phyloP scores from a whole-genome alignment of 2,113 vertebrate genomes.

The Petrocephalus zakoni region DNA sequence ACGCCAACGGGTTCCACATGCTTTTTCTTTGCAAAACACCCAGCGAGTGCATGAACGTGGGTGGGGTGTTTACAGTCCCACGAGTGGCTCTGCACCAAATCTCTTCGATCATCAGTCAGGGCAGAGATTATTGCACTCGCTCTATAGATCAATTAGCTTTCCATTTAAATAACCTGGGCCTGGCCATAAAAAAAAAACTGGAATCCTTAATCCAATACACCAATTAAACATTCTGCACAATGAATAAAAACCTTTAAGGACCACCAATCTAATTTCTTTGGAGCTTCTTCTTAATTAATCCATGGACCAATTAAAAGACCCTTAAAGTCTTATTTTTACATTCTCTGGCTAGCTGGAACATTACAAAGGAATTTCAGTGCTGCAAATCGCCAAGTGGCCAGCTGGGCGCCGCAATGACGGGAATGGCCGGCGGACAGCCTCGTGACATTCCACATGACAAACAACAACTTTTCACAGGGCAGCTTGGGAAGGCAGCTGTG shows the following conservation, averaged over 20 bases:
- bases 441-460: not conserved
- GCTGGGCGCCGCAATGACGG: not conserved
- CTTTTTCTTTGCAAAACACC: not conserved
- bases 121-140: not conserved
- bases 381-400: not conserved
- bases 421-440: not conserved
- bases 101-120: not conserved
- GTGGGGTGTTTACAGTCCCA: not conserved
- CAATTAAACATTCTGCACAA: not conserved
- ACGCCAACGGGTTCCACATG: not conserved
- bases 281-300: not conserved
- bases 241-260: not conserved
- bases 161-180: not conserved
- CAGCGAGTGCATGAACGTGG: not conserved
- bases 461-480: not conserved
- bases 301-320: not conserved
- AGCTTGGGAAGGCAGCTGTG: not conserved
- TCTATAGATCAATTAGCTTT: not conserved
- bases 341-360: not conserved
- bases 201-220: not conserved
- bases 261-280: not conserved
- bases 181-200: not conserved
- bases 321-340: not conserved
- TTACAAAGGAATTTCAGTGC: not conserved
- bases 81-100: not conserved